phyloP scores from a whole-genome alignment of 92 coral and sea anemone genomes.

The Porites lobata region DNA sequence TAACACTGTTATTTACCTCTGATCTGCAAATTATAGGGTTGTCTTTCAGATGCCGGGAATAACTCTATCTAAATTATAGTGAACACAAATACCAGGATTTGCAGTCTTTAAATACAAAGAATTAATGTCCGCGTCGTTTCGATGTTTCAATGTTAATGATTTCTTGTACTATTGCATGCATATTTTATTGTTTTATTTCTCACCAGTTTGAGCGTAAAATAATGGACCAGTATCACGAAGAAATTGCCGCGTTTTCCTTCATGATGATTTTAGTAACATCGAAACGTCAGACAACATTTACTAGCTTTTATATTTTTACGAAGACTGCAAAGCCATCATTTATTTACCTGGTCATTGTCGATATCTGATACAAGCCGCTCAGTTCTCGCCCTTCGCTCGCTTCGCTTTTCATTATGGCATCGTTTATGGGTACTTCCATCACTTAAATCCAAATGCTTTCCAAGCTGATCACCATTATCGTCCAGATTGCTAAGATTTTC shows the following conservation, averaged over 20 bases:
- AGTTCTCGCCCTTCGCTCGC: conserved; percentile 44
- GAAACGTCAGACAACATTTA: conserved; percentile 43
- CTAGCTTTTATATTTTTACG: conserved; percentile 35
- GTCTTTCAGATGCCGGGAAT: conserved; percentile 46
- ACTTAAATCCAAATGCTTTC: conserved; percentile 44
- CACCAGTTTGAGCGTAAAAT: conserved; percentile 46
- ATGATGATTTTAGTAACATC: conserved; percentile 41
- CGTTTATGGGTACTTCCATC: conserved; percentile 42
- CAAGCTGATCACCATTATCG: conserved; percentile 43
- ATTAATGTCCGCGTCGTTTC: conserved; percentile 48
- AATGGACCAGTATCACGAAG: conserved; percentile 42
- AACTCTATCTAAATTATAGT: conserved; percentile 40
- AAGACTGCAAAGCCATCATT: conserved; percentile 39
- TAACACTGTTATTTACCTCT: conserved; percentile 42
- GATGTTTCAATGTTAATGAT: conserved; percentile 40
- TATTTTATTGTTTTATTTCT: conserved; percentile 34
- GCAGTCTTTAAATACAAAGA: conserved; percentile 41
- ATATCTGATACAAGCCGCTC: conserved; percentile 40
- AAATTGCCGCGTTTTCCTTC: conserved; percentile 47
- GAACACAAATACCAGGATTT: conserved; percentile 42
- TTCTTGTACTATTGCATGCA: conserved; percentile 32
- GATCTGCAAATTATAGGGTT: conserved; percentile 41
- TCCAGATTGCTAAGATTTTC: conserved; percentile 44
- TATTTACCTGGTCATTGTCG: conserved; percentile 40
- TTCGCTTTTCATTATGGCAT: conserved; percentile 45